phyloP scores from a whole-genome alignment of 2,113 vertebrate species.

The Piaya cayana region DNA sequence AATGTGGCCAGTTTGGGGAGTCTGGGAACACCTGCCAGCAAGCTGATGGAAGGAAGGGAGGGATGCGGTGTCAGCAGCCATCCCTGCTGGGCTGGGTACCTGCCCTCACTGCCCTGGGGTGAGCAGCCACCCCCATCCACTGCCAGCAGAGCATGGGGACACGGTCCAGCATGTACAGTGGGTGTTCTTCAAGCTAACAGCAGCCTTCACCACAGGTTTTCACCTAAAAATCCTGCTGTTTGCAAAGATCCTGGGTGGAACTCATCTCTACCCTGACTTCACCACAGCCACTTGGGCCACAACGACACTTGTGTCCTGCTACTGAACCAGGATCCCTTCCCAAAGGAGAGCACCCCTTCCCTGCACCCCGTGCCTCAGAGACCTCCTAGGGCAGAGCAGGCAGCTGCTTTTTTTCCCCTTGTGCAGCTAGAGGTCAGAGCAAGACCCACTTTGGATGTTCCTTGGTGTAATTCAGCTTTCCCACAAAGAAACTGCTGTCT shows the following conservation, averaged over 20 bases:
- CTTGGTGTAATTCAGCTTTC: fast-evolving
- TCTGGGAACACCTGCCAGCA: neutral
- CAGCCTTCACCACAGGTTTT: neutral
- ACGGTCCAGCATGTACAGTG: too few relatives aligned
- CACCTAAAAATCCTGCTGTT: fast-evolving
- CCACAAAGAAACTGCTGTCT: neutral
- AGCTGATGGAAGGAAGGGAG: neutral
- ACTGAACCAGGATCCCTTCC: fast-evolving
- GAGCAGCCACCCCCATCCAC: neutral
- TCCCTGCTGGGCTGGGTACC: neutral
- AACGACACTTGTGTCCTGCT: fast-evolving
- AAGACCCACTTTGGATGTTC: fast-evolving
- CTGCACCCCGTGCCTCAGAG: too few relatives aligned
- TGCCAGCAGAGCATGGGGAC: neutral
- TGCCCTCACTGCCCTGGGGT: too few relatives aligned
- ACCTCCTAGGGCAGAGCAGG: neutral
- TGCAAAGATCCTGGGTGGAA: fast-evolving
- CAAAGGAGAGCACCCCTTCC: too few relatives aligned
- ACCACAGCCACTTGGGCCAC: fast-evolving
- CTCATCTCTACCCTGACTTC: neutral
- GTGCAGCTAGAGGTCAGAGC: fast-evolving
- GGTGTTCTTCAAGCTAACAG: neutral
- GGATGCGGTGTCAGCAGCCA: fast-evolving
- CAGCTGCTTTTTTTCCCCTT: neutral
- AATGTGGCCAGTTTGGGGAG: neutral